phyloP scores from a whole-genome alignment of 2,797 vertebrate species.

The Sciaenops ocellatus region DNA sequence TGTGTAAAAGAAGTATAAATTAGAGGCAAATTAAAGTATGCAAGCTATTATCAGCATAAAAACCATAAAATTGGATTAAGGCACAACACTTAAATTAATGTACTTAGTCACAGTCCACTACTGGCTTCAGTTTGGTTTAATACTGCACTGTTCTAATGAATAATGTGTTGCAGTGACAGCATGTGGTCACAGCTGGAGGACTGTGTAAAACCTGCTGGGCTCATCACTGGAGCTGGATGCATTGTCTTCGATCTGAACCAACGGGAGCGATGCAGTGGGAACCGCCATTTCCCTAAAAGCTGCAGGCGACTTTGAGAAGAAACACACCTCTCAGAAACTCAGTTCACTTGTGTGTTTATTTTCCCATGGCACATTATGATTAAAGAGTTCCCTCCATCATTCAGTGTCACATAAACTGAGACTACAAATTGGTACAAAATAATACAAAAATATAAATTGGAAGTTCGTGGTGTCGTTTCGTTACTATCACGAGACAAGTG shows the following conservation, averaged over 20 bases:
- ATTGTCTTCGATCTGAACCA: slow-evolving; percentile 27
- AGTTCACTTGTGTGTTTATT: slow-evolving; percentile 74
- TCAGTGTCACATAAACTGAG: slow-evolving; percentile 74
- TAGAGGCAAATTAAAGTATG: neutral
- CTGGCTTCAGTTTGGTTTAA: slow-evolving; percentile 6
- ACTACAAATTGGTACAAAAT: slow-evolving; percentile 78
- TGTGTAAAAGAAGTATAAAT: neutral
- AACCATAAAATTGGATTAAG: neutral
- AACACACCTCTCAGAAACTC: slow-evolving; percentile 46
- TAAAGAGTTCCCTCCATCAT: slow-evolving; percentile 60
- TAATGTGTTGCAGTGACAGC: slow-evolving; percentile 26
- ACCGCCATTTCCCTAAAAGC: slow-evolving; percentile 38
- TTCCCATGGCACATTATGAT: slow-evolving; percentile 69
- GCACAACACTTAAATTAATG: neutral
- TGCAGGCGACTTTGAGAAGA: slow-evolving; percentile 36
- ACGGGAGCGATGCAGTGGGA: slow-evolving; percentile 19
- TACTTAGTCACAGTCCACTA: slow-evolving; percentile 2
- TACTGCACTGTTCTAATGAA: slow-evolving; percentile 13
- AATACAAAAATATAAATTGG: slow-evolving; percentile 80
- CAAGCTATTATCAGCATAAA: neutral
- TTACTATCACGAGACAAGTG: slow-evolving; percentile 57
- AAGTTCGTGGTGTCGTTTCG: slow-evolving; percentile 64
- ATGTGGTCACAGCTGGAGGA: slow-evolving; percentile 55
- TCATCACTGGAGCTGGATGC: slow-evolving; percentile 20
- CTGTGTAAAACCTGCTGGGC: slow-evolving; percentile 37